These are phyloP conservation scores for Machimus atricapillus DNA, from an alignment of 2,888 invertebrate species.

Conservation along the genomic window DNA sequence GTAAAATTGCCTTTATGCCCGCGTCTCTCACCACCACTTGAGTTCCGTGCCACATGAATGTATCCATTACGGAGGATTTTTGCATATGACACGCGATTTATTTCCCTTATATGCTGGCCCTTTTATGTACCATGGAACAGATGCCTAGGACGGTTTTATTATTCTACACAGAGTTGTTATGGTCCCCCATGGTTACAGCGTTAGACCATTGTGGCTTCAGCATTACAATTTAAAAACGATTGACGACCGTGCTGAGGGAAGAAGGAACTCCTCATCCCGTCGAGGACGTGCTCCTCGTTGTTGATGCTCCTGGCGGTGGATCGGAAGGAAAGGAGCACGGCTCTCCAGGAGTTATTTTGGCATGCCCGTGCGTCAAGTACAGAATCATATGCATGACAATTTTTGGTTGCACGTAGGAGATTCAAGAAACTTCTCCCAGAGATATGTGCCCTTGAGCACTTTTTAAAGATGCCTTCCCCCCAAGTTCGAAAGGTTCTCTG, in stretches of 20 bases:
- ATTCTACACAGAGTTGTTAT: constrained; percentile 30
- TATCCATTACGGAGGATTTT: constrained; percentile 34
- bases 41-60: constrained; percentile 5
- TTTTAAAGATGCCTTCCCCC: background rate
- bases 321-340: background rate
- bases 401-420: background rate
- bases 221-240: constrained; percentile 36
- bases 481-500: background rate
- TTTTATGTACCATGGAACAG: constrained; percentile 16
- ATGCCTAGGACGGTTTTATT: constrained; percentile 37
- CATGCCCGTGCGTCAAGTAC: background rate
- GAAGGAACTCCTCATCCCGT: background rate
- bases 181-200: constrained; percentile 21
- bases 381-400: background rate
- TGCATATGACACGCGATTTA: constrained; percentile 40
- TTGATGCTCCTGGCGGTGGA: background rate
- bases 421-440: background rate
- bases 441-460: background rate
- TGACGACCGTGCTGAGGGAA: constrained; percentile 17
- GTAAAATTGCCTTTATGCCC: constrained; percentile 33
- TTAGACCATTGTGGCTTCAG: constrained; percentile 27
- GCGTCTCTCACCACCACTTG: constrained; percentile 19
- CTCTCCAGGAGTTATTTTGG: background rate
- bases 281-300: background rate
- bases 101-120: constrained; percentile 26